These are phyloP conservation scores for Dendrolimus pini DNA, from an alignment of 2,888 invertebrate species.

Conservation along the genomic window DNA sequence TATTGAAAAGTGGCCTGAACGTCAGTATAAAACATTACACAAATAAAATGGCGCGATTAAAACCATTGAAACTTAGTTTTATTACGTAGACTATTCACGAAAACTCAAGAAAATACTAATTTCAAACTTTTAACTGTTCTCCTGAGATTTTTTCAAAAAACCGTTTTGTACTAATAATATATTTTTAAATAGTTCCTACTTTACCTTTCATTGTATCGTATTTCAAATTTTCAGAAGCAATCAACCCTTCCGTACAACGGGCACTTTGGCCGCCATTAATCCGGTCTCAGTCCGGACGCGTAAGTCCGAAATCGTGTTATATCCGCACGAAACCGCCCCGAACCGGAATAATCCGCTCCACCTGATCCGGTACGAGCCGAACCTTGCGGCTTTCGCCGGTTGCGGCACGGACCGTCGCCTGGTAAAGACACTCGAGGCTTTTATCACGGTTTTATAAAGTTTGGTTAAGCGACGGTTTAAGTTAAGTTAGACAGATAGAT, in stretches of 20 bases:
- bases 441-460: background rate
- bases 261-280: background rate
- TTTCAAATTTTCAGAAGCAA: background rate
- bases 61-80: too few relatives aligned
- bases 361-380: conserved; percentile 59
- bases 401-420: conserved; percentile 8
- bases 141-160: too few relatives aligned
- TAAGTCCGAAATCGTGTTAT: conserved; percentile 69
- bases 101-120: too few relatives aligned
- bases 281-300: background rate
- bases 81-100: too few relatives aligned
- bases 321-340: conserved; percentile 58
- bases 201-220: too few relatives aligned
- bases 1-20: too few relatives aligned
- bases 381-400: conserved; percentile 45
- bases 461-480: background rate
- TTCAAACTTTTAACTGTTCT: too few relatives aligned
- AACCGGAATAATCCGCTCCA: conserved; percentile 69
- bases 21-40: too few relatives aligned
- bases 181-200: too few relatives aligned
- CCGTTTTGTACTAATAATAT: too few relatives aligned
- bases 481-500: background rate
- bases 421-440: background rate
- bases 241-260: background rate
- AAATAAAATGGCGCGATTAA: too few relatives aligned